phyloP scores from a whole-genome alignment of 2,797 vertebrate genomes.

The Lepilemur septentrionalis region DNA sequence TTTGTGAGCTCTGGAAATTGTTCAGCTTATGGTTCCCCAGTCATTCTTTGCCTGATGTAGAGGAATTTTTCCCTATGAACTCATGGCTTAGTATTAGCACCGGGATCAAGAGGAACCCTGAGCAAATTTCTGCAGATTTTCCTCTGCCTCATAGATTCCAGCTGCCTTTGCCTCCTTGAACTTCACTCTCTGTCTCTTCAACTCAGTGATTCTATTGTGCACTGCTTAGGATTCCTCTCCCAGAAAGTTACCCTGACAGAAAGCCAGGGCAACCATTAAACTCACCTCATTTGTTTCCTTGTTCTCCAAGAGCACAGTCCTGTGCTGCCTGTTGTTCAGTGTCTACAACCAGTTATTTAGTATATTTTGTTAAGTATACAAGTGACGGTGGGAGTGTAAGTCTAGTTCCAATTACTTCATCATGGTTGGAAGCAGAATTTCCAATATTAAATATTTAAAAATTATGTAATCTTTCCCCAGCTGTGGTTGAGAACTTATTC shows the following conservation, averaged over 20 bases:
- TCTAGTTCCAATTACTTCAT: conserved; percentile 11
- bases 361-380: neutral
- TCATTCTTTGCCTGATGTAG: neutral
- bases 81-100: neutral
- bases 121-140: neutral
- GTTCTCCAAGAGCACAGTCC: neutral
- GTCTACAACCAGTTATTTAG: neutral
- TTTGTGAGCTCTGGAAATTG: neutral
- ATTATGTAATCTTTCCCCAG: neutral
- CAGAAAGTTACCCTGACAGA: neutral
- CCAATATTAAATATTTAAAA: conserved; percentile 10
- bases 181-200: neutral
- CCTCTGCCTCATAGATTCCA: neutral
- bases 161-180: neutral
- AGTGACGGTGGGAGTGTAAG: neutral
- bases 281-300: neutral
- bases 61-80: neutral
- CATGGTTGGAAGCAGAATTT: neutral
- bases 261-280: neutral
- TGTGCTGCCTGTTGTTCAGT: neutral
- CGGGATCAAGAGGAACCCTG: neutral
- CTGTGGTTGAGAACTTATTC: conserved; percentile 2
- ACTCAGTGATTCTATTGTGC: neutral
- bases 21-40: neutral
- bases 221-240: neutral